These are phyloP conservation scores for Atopsyche davidsoni DNA, from an alignment of 1,140 invertebrate genomes.

Conservation along the genomic window DNA sequence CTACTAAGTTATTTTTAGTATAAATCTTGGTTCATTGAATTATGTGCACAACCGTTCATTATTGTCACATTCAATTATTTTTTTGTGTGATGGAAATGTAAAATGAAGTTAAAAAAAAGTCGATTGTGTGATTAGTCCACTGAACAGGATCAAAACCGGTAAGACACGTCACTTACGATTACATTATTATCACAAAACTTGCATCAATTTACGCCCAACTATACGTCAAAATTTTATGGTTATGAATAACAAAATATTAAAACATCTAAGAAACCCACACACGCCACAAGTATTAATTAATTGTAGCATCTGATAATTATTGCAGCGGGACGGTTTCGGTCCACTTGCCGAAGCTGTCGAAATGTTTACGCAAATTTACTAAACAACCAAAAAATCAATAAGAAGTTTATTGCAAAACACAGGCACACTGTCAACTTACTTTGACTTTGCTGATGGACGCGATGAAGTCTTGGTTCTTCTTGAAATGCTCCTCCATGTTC, in stretches of 20 bases:
- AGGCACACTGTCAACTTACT: constrained; percentile 38
- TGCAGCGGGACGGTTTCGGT: too few species aligned
- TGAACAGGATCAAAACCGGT: too few species aligned
- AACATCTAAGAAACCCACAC: neutral
- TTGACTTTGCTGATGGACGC: constrained; percentile 58
- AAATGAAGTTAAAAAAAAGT: too few species aligned
- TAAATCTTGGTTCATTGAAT: too few species aligned
- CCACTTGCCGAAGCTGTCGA: neutral
- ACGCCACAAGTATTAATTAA: neutral
- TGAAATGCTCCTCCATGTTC: constrained; percentile 50
- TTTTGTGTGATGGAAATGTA: too few species aligned
- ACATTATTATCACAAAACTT: too few species aligned
- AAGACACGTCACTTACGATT: too few species aligned
- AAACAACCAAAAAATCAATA: constrained; percentile 31
- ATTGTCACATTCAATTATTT: too few species aligned
- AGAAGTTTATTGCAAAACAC: constrained; percentile 8
- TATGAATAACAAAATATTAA: neutral
- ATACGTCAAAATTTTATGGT: neutral
- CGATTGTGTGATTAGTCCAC: too few species aligned
- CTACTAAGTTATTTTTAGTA: too few species aligned
- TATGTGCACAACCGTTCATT: too few species aligned
- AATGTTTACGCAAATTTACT: constrained; percentile 32
- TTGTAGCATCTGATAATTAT: neutral
- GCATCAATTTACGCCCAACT: neutral
- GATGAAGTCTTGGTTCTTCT: constrained; percentile 68